A percentile compares a stretch with the other conserved stretches of the same genome.
Evolutionary conservation across 2,113 vertebrate species (phyloP).

Genomic region (Scytalopus superciliaris): DNA sequence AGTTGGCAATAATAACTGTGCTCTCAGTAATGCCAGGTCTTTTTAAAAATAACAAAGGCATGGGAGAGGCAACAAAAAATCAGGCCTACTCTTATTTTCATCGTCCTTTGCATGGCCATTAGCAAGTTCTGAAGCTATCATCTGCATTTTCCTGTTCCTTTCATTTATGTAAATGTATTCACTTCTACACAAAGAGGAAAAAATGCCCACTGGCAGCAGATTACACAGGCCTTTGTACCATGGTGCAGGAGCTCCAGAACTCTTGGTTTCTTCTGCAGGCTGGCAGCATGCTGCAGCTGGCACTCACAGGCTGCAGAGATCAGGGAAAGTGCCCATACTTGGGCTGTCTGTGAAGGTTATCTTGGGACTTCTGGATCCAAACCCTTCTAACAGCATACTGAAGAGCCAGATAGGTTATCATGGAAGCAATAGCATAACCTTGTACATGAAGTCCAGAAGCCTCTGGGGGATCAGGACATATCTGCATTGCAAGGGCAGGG

Average conservation of each 20-base stretch:
- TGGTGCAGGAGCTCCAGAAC: neutral
- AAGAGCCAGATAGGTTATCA: neutral
- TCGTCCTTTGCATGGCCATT: neutral
- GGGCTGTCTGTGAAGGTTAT: neutral
- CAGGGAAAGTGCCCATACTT: neutral
- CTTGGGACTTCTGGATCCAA: neutral
- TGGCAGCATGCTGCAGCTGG: neutral
- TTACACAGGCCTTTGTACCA: neutral
- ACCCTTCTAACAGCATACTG: neutral
- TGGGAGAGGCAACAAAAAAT: neutral
- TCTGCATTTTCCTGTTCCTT: neutral
- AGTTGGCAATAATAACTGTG: neutral
- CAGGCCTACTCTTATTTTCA: neutral
- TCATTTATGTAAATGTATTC: neutral
- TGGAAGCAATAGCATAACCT: neutral
- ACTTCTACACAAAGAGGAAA: neutral
- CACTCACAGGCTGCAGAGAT: neutral
- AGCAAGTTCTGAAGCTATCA: neutral
- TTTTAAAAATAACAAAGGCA: neutral
- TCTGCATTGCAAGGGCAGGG: neutral
- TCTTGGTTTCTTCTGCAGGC: neutral
- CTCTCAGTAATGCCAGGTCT: neutral
- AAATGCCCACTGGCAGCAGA: neutral
- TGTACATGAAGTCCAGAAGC: neutral
- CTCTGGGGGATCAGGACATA: rapidly evolving